A percentile compares a stretch with the other conserved stretches of the same genome.
Conservation (phyloP, 2,113 vertebrate species). For the Sporophila hypoxantha region DNA sequence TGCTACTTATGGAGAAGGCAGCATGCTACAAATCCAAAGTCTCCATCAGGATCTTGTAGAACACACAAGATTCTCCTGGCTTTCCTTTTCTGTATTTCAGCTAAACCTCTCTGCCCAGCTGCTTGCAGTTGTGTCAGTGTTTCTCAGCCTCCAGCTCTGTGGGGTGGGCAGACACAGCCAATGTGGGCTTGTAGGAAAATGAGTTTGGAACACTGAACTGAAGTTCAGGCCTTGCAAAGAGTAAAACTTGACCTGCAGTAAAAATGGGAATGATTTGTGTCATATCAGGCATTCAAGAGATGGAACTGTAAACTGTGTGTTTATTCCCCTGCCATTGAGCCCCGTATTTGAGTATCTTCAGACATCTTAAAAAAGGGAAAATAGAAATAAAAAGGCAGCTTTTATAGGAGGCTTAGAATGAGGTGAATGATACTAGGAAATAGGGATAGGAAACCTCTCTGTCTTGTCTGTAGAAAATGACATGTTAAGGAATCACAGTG, state of each 20-base stretch:
- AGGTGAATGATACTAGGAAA: background rate
- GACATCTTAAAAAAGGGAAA: constrained; percentile 4
- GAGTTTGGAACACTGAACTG: background rate
- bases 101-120: background rate
- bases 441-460: background rate
- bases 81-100: background rate
- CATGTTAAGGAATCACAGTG: background rate
- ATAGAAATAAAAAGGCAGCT: constrained; percentile 28
- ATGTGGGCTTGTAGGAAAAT: background rate
- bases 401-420: background rate
- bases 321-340: constrained; percentile 8
- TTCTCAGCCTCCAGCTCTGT: background rate
- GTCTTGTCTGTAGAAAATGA: background rate
- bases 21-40: background rate
- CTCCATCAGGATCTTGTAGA: background rate
- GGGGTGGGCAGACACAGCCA: background rate
- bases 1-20: background rate
- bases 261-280: background rate
- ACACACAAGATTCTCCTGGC: background rate
- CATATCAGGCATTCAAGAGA: background rate
- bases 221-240: background rate
- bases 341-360: background rate
- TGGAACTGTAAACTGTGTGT: constrained; percentile 6
- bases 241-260: background rate
- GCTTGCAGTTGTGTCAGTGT: rapidly evolving